phyloP scores from a whole-genome alignment of 1,140 invertebrate genomes.

The Apis dorsata region DNA sequence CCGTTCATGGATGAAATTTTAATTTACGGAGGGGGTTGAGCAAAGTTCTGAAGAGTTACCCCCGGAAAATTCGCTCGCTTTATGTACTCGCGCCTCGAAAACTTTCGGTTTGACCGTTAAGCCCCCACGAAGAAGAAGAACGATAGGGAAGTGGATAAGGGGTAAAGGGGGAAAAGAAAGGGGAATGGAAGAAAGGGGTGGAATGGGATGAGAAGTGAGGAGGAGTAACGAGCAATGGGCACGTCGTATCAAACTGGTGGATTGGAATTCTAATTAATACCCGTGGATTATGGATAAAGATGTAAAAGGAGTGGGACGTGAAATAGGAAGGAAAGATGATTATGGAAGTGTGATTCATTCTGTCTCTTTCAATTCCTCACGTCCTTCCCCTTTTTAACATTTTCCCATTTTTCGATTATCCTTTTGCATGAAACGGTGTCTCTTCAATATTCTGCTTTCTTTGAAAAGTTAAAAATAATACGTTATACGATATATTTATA shows the following conservation, averaged over 20 bases:
- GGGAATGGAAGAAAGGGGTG: neutral
- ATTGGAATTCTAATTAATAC: slow-evolving; percentile 73
- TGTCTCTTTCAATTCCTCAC: slow-evolving; percentile 45
- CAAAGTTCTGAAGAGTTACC: slow-evolving; percentile 58
- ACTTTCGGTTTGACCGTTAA: slow-evolving; percentile 66
- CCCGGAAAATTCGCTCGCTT: slow-evolving; percentile 57
- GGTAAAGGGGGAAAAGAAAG: slow-evolving; percentile 7
- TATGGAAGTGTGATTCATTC: slow-evolving; percentile 45
- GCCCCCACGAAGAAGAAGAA: slow-evolving; percentile 27
- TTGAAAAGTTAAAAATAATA: too few relatives aligned
- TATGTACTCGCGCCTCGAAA: slow-evolving; percentile 61
- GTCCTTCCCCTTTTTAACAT: slow-evolving; percentile 50
- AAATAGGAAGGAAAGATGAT: slow-evolving; percentile 5
- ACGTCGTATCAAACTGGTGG: slow-evolving; percentile 64
- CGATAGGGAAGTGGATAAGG: slow-evolving; percentile 10
- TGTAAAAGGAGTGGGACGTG: slow-evolving; percentile 37
- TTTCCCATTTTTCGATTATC: slow-evolving; percentile 29
- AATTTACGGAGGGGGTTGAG: slow-evolving; percentile 55
- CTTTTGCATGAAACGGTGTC: neutral
- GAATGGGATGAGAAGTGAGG: slow-evolving; percentile 10
- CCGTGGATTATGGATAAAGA: slow-evolving; percentile 62
- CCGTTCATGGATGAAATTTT: slow-evolving; percentile 64
- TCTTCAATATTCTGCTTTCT: neutral
- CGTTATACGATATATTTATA: too few relatives aligned
- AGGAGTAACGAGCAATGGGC: slow-evolving; percentile 26